Conservation (phyloP, 2,888 invertebrate species). For the Caenorhabditis wallacei region DNA sequence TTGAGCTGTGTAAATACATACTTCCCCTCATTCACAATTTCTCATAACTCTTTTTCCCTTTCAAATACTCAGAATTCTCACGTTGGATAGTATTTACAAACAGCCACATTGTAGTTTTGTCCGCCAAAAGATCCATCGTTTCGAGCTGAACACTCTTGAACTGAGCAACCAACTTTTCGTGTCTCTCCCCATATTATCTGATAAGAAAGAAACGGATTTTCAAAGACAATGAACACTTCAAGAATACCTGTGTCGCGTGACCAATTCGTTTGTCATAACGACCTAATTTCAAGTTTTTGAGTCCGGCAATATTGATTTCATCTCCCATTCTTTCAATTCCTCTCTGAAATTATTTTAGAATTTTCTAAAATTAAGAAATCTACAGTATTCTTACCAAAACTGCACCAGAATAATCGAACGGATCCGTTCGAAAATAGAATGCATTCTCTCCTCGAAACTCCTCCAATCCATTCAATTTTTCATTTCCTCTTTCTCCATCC, state of each 20-base stretch:
- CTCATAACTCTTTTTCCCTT: not conserved
- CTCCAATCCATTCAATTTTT: slow-evolving; percentile 30
- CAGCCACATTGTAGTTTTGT: slow-evolving; percentile 59
- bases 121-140: slow-evolving; percentile 49
- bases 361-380: too few species aligned
- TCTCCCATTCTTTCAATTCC: slow-evolving; percentile 63
- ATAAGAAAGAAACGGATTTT: not conserved
- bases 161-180: slow-evolving; percentile 52
- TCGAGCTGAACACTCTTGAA: slow-evolving; percentile 59
- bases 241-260: slow-evolving; percentile 61
- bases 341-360: slow-evolving; percentile 24
- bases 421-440: slow-evolving; percentile 52
- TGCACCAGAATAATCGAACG: slow-evolving; percentile 32
- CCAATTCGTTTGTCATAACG: slow-evolving; percentile 58
- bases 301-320: slow-evolving; percentile 52
- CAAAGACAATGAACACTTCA: not conserved
- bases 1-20: slow-evolving; percentile 29
- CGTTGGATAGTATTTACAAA: slow-evolving; percentile 68
- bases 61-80: slow-evolving; percentile 16
- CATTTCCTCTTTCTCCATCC: slow-evolving; percentile 6
- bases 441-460: slow-evolving; percentile 57
- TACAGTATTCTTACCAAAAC: slow-evolving; percentile 47
- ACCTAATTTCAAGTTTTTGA: slow-evolving; percentile 19
- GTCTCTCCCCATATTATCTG: slow-evolving; percentile 64
- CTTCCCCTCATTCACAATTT: slow-evolving; percentile 1